Percentiles rank a stretch among this genome's conserved stretches.
Conservation (phyloP, 2,113 vertebrate genomes). For the Eudyptes chrysolophus region DNA sequence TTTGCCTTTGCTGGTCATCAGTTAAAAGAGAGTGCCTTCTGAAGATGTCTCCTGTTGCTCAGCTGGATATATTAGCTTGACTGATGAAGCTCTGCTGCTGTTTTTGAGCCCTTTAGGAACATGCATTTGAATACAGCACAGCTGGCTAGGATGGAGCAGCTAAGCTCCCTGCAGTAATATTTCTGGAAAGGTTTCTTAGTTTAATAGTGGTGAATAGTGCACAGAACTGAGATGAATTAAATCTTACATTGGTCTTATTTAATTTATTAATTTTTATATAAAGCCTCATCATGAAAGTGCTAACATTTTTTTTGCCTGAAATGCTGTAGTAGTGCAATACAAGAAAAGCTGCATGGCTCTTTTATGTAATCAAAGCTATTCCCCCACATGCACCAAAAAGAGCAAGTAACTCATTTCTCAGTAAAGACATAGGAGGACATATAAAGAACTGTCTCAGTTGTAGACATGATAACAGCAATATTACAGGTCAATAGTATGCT, state of each 20-base stretch:
- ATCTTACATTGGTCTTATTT: not conserved
- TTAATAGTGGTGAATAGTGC: not conserved
- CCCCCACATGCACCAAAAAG: not conserved
- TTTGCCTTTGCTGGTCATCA: not conserved
- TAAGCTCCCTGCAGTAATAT: not conserved
- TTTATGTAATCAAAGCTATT: not conserved
- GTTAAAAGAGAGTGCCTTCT: not conserved
- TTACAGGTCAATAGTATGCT: not conserved
- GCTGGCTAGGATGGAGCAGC: not conserved
- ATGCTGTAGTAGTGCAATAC: not conserved
- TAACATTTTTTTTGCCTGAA: not conserved
- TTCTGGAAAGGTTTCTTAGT: not conserved
- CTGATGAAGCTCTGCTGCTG: not conserved
- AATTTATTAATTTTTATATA: not conserved
- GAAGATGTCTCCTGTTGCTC: not conserved
- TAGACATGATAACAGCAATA: not conserved
- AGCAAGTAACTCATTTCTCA: not conserved
- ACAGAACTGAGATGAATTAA: not conserved
- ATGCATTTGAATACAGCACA: not conserved
- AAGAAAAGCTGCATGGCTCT: not conserved
- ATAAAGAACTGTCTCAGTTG: not conserved
- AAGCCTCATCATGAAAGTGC: not conserved
- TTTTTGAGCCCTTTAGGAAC: not conserved
- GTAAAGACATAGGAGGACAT: not conserved
- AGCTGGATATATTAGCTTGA: not conserved